Base-by-base conservation (phyloP, 2,888 invertebrate species). In the Cerceris rybyensis region DNA sequence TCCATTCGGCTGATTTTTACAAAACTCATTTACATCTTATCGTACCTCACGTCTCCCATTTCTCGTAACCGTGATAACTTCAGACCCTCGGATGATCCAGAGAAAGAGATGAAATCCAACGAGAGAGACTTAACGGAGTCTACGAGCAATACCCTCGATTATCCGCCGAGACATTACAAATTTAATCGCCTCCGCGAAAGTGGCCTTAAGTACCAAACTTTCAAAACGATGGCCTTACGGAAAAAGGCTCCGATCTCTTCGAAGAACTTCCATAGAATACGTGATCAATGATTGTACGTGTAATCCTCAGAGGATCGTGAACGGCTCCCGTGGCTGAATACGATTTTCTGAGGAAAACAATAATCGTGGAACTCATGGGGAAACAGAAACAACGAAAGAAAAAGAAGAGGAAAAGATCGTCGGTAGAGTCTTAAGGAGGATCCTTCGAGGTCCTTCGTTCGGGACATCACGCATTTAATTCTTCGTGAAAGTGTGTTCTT, bases 101-200 rank as follows among this genome's bases (percentile, higher is more conserved):
- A 28, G 50, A 39, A 50, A 63, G 52, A 52, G 63, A 13, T 28
- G 52, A 7, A 7, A 17, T 7, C 28, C 55, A 17, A 57, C 28
- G 17, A 9, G 28, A 57, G n/a, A 57, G 50, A 63, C 52, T 50
- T 63, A 6, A 28, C 50, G 28, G 13, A n/a, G 50, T 39, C 42
- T 59, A 63, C 39, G 46, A 2, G n/a, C 63, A 7, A 16, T 52
- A n/a, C 39, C 28, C 28, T 63, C 52, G 63, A 63, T 63, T 63
- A 63, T 63, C 52, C 63, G 63, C 28, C n/a, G 63, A 52, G 63
- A 52, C 63, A 63, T 63, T 63, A 63, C 52, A 63, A 63, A 63
- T 63, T 63, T 63, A 63, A 63, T 63, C 63, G 63, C 49, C 63
- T n/a, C 49, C 63, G 63, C 39, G n/a, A 63, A 50, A 52, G 63